Base-by-base conservation (phyloP, 2,888 invertebrate genomes). In the Linhomoeus sp. region DNA sequence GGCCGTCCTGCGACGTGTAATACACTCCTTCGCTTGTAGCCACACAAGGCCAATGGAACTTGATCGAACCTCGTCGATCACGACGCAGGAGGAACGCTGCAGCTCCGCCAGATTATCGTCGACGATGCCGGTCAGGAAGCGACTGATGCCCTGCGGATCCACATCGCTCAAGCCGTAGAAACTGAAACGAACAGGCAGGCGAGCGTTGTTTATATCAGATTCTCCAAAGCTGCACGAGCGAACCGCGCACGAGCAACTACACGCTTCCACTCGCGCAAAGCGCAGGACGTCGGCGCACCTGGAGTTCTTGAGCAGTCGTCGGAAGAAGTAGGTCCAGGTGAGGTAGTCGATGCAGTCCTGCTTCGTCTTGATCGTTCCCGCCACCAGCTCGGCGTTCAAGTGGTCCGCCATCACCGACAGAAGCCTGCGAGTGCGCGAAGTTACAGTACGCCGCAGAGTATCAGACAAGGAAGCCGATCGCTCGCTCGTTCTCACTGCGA, bases 281-380 rank as follows among this genome's bases (percentile, higher is more conserved):
- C n/a, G n/a, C n/a, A 19, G 14, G n/a, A 39, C 39, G n/a, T 19
- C 20, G 15, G 38, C 41, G 45, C 55, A 69, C 66, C 61, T 66
- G 0, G 94, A 94, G 74, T 94, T 94, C 61, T 82, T 80, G 46
- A 90, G 67, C 5, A 94, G 70, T 20, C 92, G 74, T 45, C 92
- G 73, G 72, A 90, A 97, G 72, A 94, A 88, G 63, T 88, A 99
- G 0, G 97, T 99, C 82, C 92, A 97, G 0, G 94, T 90, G 54
- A 97, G 72, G 70, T 97, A 99, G 67, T 97, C 92, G 49, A 97
- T 72, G 43, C 88, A 81, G 56, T 87, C 83, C 64, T 86, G 83
- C 63, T 84, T 87, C 0, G 80, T 79, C 54, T 77, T 76, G n/a
- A 99, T 81, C 0, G 90, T 92, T 46, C 88, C 90, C 24, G 92